These are phyloP conservation scores for Opisthocomus hoazin DNA, from an alignment of 2,113 vertebrate species.

Conservation along the genomic window DNA sequence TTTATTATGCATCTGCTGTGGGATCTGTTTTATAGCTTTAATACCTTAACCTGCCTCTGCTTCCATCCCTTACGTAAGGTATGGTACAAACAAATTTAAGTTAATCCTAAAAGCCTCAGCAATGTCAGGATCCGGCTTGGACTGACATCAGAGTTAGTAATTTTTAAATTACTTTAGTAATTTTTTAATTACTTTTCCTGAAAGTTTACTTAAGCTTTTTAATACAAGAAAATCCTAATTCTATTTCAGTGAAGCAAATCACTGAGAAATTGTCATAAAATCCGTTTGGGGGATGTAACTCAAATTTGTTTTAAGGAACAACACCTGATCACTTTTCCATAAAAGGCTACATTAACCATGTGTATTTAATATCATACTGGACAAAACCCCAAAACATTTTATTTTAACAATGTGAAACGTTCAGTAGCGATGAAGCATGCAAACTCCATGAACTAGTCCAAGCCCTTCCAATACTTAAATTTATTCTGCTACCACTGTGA, in stretches of 20 bases:
- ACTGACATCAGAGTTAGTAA: not conserved
- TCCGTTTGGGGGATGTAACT: not conserved
- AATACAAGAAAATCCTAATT: not conserved
- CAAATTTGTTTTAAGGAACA: not conserved
- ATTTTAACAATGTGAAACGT: not conserved
- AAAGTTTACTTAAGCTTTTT: not conserved
- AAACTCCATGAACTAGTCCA: not conserved
- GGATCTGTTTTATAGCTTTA: not conserved
- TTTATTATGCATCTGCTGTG: not conserved
- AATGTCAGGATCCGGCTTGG: not conserved
- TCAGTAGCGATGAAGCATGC: not conserved
- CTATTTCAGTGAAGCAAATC: not conserved
- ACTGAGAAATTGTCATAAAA: not conserved
- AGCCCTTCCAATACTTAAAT: not conserved
- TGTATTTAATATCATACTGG: not conserved
- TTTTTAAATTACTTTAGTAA: not conserved
- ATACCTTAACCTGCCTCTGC: not conserved
- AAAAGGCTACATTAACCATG: not conserved
- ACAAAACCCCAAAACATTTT: not conserved
- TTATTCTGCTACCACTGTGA: not conserved
- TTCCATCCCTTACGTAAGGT: accelerated
- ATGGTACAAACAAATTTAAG: not conserved
- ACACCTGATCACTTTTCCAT: not conserved
- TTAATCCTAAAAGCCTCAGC: not conserved
- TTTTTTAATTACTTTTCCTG: not conserved